Base-by-base conservation (phyloP, 2,113 vertebrate species). In the Elephas maximus region DNA sequence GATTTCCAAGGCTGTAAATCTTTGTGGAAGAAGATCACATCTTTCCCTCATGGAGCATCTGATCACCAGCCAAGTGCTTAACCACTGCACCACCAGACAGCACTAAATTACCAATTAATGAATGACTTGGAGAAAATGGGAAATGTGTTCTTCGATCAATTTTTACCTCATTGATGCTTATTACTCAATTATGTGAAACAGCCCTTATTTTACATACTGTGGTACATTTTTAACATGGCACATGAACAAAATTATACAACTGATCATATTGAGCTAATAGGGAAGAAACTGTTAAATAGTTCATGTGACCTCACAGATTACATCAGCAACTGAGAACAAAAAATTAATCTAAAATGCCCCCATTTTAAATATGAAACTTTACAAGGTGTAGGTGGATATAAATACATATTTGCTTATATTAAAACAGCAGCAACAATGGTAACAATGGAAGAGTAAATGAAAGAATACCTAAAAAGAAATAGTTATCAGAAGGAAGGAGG, bases 81-180 rank as follows among this genome's bases (percentile, higher is more conserved):
- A 57, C 53, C 53, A 57, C 8, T 57, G 53, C 53, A 57, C 53
- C 53, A 57, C 48, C 48, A 48, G 65, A 76, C 21, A 95, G 8
- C 76, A 81, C 74, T 65, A 88, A 88, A 18, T 15, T 30, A 96
- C 26, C 12, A 93, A 78, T 62, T 91, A 93, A 60, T 20, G 8
- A 71, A 78, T 88, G 14, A 60, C 33, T 67, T 41, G 9, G 53
- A 14, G 76, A 91, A 95, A 77, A 17, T 84, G 20, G 10, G 77
- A 95, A 91, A 81, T 20, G 7, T 51, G 44, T 71, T 77, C 14
- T 80, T 85, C 45, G 14, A 95, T n/a, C n/a, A 74, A n/a, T 37
- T 77, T 93, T 92, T 82, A 92, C 48, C 41, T 92, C 80, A 65
- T 69, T 83, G n/a, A n/a, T 76, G 8, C 65, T 88, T 93, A 77